Conservation (phyloP, 1,140 invertebrate species). For the Trissolcus basalis region DNA sequence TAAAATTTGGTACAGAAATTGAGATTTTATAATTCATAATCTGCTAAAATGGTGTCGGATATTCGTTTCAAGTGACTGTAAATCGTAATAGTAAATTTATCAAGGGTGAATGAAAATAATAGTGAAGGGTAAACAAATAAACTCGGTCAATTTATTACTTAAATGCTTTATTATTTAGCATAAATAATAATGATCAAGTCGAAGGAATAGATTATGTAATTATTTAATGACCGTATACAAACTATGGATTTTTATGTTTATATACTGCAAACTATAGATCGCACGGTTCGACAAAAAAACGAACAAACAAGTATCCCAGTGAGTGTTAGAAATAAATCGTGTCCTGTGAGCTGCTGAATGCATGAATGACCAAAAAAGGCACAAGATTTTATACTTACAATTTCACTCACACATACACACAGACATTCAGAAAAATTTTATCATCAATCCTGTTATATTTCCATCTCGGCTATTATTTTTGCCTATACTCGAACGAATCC, state of each 20-base stretch:
- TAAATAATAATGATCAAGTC: constrained; percentile 52
- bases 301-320: constrained; percentile 7
- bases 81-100: too few relatives aligned
- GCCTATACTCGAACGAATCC: constrained; percentile 1
- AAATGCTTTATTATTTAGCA: constrained; percentile 53
- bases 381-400: constrained; percentile 49
- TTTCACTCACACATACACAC: constrained; percentile 37
- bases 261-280: too few relatives aligned
- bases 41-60: too few relatives aligned
- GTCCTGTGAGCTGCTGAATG: constrained; percentile 19
- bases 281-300: background rate
- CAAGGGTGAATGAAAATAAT: too few relatives aligned
- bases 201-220: constrained; percentile 24
- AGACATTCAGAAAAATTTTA: constrained; percentile 28
- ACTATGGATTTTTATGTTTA: background rate
- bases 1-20: too few relatives aligned
- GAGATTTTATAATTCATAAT: too few relatives aligned
- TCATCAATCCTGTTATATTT: constrained; percentile 12
- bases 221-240: constrained; percentile 26
- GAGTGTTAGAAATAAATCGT: constrained; percentile 7
- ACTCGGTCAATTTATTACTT: constrained; percentile 24
- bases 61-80: too few relatives aligned
- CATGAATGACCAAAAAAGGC: constrained; percentile 52
- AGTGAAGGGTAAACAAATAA: too few relatives aligned
- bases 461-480: background rate